Conservation (phyloP, 2,888 invertebrate species). For the Campoplex nolae region DNA sequence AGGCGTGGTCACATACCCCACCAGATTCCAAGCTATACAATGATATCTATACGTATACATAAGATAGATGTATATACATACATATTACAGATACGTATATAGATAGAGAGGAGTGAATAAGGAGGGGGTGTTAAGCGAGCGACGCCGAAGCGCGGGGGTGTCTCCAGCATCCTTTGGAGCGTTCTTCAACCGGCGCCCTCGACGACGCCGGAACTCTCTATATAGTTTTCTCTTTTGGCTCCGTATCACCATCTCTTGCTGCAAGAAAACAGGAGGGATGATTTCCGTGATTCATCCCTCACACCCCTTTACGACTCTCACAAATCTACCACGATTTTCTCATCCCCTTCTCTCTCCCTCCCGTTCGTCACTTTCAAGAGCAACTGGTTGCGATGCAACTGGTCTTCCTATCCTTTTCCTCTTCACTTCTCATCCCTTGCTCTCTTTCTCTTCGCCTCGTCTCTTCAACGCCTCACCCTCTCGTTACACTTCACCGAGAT, state of each 20-base stretch:
- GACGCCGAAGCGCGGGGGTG: conserved; percentile 53
- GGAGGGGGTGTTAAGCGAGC: conserved; percentile 57
- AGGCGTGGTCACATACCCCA: conserved; percentile 80
- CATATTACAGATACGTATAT: conserved; percentile 30
- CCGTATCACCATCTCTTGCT: conserved; percentile 21
- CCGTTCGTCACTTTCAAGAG: conserved; percentile 63
- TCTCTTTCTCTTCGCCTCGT: background rate
- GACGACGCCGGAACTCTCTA: conserved; percentile 11
- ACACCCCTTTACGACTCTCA: conserved; percentile 22
- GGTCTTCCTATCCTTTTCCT: conserved; percentile 67
- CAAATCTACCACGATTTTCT: conserved; percentile 36
- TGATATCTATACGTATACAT: background rate
- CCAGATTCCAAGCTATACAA: conserved; percentile 39
- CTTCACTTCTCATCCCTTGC: background rate
- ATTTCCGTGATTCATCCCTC: conserved; percentile 62
- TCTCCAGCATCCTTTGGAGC: conserved; percentile 49
- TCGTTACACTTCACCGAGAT: background rate
- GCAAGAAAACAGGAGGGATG: conserved; percentile 49
- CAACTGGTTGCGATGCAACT: conserved; percentile 81
- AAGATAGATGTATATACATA: conserved; percentile 31
- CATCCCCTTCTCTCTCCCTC: conserved; percentile 26
- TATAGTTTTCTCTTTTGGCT: conserved; percentile 14
- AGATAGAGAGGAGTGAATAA: conserved; percentile 32
- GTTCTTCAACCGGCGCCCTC: conserved; percentile 30
- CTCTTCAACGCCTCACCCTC: background rate